Percentiles rank a stretch among this genome's conserved stretches.
phyloP scores from a whole-genome alignment of 2,113 vertebrate genomes.

The Menidia beryllina region DNA sequence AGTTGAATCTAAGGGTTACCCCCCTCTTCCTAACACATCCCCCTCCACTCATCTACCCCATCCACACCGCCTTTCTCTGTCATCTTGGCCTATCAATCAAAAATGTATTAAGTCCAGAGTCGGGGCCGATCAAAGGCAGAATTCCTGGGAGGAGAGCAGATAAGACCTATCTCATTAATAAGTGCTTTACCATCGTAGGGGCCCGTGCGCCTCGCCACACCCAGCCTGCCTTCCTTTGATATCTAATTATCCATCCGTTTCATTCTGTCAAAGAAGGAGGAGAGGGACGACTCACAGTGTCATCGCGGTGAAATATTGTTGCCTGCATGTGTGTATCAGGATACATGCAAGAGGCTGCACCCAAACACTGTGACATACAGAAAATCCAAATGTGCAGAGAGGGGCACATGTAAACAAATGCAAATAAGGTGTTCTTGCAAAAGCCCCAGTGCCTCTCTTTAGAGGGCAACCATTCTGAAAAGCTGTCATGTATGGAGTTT shows the following conservation, averaged over 20 bases:
- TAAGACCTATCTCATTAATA: slow-evolving; percentile 89
- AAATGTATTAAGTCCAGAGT: slow-evolving; percentile 88
- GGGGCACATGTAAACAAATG: slow-evolving; percentile 77
- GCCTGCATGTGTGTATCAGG: slow-evolving; percentile 43
- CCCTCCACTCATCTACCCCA: slow-evolving; percentile 60
- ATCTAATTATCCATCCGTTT: slow-evolving; percentile 87
- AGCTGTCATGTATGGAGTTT: slow-evolving; percentile 45
- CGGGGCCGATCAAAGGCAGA: slow-evolving; percentile 86
- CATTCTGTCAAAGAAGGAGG: slow-evolving; percentile 79
- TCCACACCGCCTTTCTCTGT: slow-evolving; percentile 79
- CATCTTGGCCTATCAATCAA: slow-evolving; percentile 87
- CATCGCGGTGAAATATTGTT: slow-evolving; percentile 71
- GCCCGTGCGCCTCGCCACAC: slow-evolving; percentile 76
- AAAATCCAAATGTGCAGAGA: slow-evolving; percentile 65
- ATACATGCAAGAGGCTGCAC: slow-evolving; percentile 54
- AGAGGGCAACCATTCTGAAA: slow-evolving; percentile 31
- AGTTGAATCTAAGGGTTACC: slow-evolving; percentile 66
- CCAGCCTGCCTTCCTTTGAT: slow-evolving; percentile 85
- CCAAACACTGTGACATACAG: slow-evolving; percentile 61
- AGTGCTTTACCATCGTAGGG: slow-evolving; percentile 85
- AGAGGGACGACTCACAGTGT: slow-evolving; percentile 72
- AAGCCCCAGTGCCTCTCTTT: background rate
- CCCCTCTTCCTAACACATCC: slow-evolving; percentile 36
- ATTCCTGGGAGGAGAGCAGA: slow-evolving; percentile 86
- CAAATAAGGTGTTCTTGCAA: slow-evolving; percentile 65